Base-by-base conservation (phyloP, 2,113 vertebrate genomes). In the Petromus typicus region DNA sequence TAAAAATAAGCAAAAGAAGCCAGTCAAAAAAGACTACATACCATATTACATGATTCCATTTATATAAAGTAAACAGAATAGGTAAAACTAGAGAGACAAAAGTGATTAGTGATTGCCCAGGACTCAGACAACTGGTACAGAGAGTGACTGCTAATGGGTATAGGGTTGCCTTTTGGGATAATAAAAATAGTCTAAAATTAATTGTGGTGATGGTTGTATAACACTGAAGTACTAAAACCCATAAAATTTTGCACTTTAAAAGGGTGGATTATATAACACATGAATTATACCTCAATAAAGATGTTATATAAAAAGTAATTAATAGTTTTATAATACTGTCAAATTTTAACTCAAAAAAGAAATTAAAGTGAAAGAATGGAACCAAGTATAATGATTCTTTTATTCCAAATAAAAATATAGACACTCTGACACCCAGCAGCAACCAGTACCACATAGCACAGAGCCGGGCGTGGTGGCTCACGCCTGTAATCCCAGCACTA, bases 311-410 rank as follows among this genome's bases (percentile, higher is more conserved):
- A 73, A 30, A 66, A 43, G 3, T 71, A 89, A 84, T 32, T 48
- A 67, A 59, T 87, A 63, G 78, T 94, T 37, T 37, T 73, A 64
- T 66, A 67, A 25, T 43, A 79, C 83, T 51, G 85, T 71, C 78
- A 95, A 93, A 94, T 25, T 51, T 79, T 91, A 92, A 95, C 71
- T 92, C 87, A 93, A 94, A 82, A 84, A 94, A 32, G 32, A 57
- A 69, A 92, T 56, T 90, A 81, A 89, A 67, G 45, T 37, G 25
- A 64, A 86, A 93, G 37, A 90, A 91, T 40, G 9, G 18, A 12
- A 14, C 16, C 71, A 59, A 56, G 71, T 88, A 76, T 43, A 88
- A 83, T 34, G 22, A 78, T 93, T 48, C 30, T 63, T 79, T 86
- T 83, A 83, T 76, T 79, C 40, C 51, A 48, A 12, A 18, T 88